These are phyloP conservation scores for Cnemophilus loriae DNA, from an alignment of 2,113 vertebrate genomes.

Conservation along the genomic window DNA sequence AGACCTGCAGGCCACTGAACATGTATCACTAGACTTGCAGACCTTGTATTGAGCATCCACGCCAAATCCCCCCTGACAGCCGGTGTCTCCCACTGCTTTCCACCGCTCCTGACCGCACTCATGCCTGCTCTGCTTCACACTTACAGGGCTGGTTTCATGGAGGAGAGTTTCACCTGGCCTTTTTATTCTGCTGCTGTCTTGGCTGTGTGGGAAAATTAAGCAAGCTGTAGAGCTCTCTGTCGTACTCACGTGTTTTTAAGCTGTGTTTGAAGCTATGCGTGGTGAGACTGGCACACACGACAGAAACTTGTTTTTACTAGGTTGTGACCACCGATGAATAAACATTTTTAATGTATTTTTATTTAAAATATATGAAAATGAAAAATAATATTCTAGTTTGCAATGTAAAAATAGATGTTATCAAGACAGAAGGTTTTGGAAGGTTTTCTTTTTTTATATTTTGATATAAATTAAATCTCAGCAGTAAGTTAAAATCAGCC, in stretches of 20 bases:
- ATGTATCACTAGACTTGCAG: not conserved
- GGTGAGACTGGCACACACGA: not conserved
- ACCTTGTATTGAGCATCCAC: not conserved
- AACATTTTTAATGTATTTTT: not conserved
- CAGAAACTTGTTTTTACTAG: not conserved
- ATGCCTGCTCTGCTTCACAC: not conserved
- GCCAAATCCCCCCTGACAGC: not conserved
- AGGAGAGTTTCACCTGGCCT: not conserved
- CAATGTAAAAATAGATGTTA: not conserved
- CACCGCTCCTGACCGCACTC: not conserved
- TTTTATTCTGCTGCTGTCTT: not conserved
- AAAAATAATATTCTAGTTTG: not conserved
- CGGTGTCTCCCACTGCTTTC: not conserved
- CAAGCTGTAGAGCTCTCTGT: not conserved
- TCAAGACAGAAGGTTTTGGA: not conserved
- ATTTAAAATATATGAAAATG: not conserved
- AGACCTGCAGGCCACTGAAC: not conserved
- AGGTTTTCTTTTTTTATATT: not conserved
- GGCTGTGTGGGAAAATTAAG: not conserved
- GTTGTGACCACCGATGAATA: not conserved
- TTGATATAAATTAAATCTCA: not conserved
- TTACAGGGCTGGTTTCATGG: not conserved
- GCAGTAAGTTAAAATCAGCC: not conserved
- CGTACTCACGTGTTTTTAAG: fast-evolving
- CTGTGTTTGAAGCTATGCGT: not conserved